These are phyloP conservation scores for Enteromius viviparus DNA, from an alignment of 2,797 vertebrate species.

Conservation along the genomic window DNA sequence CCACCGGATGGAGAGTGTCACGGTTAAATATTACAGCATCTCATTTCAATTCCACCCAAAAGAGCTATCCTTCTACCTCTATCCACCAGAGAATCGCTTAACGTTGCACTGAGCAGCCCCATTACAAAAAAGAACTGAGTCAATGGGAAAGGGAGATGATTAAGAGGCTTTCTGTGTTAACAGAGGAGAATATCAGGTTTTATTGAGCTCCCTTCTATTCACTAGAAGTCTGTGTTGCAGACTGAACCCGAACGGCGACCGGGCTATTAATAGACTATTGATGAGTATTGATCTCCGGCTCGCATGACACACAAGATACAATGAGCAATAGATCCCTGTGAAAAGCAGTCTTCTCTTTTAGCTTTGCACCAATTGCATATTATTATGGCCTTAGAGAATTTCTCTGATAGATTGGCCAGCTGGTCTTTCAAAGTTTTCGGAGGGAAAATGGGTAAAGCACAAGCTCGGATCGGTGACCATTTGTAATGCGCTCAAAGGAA, in stretches of 20 bases:
- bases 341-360: constrained; percentile 80
- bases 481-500: constrained; percentile 55
- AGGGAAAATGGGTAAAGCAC: constrained; percentile 20
- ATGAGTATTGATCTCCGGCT: constrained; percentile 82
- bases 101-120: constrained; percentile 69
- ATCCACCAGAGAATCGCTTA: constrained; percentile 64
- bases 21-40: constrained; percentile 35
- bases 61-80: constrained; percentile 63
- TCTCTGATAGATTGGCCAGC: constrained; percentile 62
- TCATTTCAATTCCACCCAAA: constrained; percentile 65
- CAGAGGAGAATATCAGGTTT: constrained; percentile 81
- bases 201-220: constrained; percentile 79
- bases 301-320: constrained; percentile 82
- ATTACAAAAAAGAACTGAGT: constrained; percentile 73
- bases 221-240: constrained; percentile 72
- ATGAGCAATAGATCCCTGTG: constrained; percentile 81
- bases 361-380: constrained; percentile 83
- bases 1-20: constrained; percentile 30
- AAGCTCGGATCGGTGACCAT: constrained; percentile 45
- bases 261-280: constrained; percentile 87
- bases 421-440: constrained; percentile 47
- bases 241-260: constrained; percentile 74
- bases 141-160: constrained; percentile 85
- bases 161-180: constrained; percentile 84
- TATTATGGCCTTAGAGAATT: constrained; percentile 79